Evolutionary conservation across 1,140 invertebrate species (phyloP), one percentile per base, ranked within the genome.

Genomic region (Drosophila ercepeae): DNA sequence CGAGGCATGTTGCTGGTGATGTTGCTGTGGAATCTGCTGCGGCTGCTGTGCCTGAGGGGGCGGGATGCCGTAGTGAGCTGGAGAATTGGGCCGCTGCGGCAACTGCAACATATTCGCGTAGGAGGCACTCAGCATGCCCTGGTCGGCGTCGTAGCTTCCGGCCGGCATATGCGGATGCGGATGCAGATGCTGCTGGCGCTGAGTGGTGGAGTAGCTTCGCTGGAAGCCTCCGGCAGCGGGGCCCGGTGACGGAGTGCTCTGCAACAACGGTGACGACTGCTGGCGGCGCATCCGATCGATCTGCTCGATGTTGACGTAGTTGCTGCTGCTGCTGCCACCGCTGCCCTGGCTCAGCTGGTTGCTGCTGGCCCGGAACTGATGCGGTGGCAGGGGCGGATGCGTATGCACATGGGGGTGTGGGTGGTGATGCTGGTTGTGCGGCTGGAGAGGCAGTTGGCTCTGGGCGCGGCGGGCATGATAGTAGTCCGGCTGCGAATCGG

Each of bases 261-360:
- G 75, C 13, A 86, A 42, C 52, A 83, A n/a, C 0, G 89, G 79
- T 8, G 76, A 89, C 4, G 92, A 92, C 32, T 89, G 78, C 48
- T 91, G 84, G 16, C 86, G 78, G 4, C 88, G 79, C 75, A 93
- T 89, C 2, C 92, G 91, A 58, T 93, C 93, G 16, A 93, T 92
- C 67, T 93, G 92, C 67, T 93, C 92, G 34, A 93, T 93, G 65
- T 93, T 93, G 0, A 93, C 92, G 71, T 93, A 93, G 65, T 93
- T 93, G 41, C 91, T 92, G 75, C 91, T 92, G 58, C 67, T 90
- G 27, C 58, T 75, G n/a, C 55, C 59, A 3, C 3, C 29, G 13
- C 36, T 39, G 39, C 39, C 39, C 7, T 69, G 53, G 11, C 70
- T 67, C 4, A 78, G 51, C 19, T 84, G 72, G 53, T 69, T 84